Evolutionary conservation across 1,140 invertebrate species (phyloP).

Genomic region (Caenorhabditis briggsae): DNA sequence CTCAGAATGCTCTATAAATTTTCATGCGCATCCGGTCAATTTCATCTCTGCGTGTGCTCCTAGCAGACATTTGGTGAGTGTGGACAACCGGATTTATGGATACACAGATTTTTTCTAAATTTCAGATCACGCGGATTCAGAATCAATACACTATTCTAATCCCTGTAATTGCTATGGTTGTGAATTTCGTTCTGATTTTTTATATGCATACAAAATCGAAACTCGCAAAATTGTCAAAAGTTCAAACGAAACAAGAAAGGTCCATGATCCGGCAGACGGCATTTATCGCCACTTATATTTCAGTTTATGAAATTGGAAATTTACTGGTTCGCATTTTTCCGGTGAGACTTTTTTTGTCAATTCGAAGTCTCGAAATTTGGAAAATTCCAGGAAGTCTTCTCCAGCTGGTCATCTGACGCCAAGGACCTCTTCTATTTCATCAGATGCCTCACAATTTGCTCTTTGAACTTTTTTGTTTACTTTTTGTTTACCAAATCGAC

Average conservation of each 20-base stretch:
- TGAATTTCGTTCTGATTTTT: background rate
- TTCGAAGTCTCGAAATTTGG: too few relatives aligned
- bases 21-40: background rate
- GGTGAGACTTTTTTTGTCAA: too few relatives aligned
- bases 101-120: background rate
- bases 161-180: background rate
- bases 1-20: background rate
- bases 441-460: background rate
- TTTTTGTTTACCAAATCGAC: background rate
- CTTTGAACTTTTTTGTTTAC: conserved; percentile 4
- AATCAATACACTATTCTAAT: background rate
- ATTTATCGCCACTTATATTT: background rate
- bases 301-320: conserved; percentile 27
- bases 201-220: background rate
- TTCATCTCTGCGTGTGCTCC: background rate
- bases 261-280: background rate
- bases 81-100: background rate
- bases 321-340: background rate
- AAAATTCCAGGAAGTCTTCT: background rate
- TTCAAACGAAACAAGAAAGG: background rate
- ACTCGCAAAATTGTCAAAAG: too few relatives aligned
- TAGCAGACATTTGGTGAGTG: background rate
- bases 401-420: background rate
- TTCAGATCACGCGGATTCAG: background rate
- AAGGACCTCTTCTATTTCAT: background rate